Evolutionary conservation across 2,888 invertebrate species (phyloP), one percentile per base, ranked within the genome.

Genomic region (Urechis unicinctus): DNA sequence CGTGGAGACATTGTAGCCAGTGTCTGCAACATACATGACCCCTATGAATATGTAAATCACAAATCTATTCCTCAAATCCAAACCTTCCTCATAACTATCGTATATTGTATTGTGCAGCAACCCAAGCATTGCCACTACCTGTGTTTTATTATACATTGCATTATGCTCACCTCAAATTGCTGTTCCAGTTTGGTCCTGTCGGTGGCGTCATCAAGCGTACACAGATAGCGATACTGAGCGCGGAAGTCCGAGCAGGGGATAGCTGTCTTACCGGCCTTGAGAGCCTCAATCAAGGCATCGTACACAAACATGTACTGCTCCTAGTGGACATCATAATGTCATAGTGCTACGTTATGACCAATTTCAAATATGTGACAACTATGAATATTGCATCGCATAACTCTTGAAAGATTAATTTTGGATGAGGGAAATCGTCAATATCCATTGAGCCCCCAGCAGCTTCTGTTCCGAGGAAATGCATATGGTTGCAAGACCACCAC

Each of bases 121-220:
- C n/a, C n/a, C n/a, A n/a, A n/a, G n/a, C n/a, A n/a, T n/a, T n/a
- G n/a, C n/a, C n/a, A n/a, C n/a, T n/a, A n/a, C n/a, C n/a, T n/a
- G n/a, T n/a, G n/a, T n/a, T n/a, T n/a, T n/a, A n/a, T n/a, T n/a
- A n/a, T n/a, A n/a, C n/a, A n/a, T n/a, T n/a, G n/a, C n/a, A 22
- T 17, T 25, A 25, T 21, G 4, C 53, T 17, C 56, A 74, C 74
- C 62, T 74, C 66, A 66, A 68, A 75, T 65, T 76, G 74, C 48
- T 70, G 66, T 53, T 75, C 69, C 41, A 75, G 59, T 54, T 68
- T 46, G 5, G 72, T 68, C 60, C 72, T 74, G 56, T 67, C 69
- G 53, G 68, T 70, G 36, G 65, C 63, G 4, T 64, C 61, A 49
- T 76, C 70, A 53, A 64, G 25, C 22, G 30, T 28, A 6, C 43